Conservation (phyloP, 2,113 vertebrate genomes). For the Ictidomys tridecemlineatus region DNA sequence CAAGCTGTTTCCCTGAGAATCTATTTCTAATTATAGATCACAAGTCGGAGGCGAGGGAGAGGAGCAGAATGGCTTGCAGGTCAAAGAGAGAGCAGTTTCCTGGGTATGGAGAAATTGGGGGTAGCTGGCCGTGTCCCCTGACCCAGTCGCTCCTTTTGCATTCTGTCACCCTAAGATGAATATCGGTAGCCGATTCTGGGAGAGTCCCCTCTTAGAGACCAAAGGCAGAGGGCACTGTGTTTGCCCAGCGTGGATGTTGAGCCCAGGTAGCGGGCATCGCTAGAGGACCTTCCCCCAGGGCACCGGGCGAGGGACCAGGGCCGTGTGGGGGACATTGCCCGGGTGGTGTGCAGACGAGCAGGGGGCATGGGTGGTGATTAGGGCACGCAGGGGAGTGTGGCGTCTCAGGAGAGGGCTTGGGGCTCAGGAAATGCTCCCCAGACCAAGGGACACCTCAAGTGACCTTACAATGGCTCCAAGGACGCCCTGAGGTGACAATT, state of each 20-base stretch:
- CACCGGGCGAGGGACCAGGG: too few species aligned
- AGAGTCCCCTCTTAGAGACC: not conserved
- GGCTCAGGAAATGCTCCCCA: not conserved
- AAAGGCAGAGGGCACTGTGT: not conserved
- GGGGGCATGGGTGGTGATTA: too few species aligned
- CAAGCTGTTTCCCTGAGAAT: not conserved
- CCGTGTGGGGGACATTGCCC: too few species aligned
- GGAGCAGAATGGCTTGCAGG: not conserved
- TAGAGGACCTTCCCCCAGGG: too few species aligned
- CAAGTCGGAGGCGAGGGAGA: rapidly evolving
- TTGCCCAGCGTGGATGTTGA: not conserved
- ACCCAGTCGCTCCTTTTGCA: too few species aligned
- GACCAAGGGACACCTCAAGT: not conserved
- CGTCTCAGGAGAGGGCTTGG: rapidly evolving
- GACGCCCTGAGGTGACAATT: too few species aligned
- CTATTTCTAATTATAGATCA: too few species aligned
- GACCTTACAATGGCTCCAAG: not conserved
- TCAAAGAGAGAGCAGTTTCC: rapidly evolving
- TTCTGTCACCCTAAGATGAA: not conserved
- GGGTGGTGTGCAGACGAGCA: not conserved
- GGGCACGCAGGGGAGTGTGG: not conserved
- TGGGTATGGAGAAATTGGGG: rapidly evolving
- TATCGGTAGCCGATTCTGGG: not conserved
- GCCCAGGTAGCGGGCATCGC: too few species aligned
- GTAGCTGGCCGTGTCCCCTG: not conserved